phyloP scores from a whole-genome alignment of 2,113 vertebrate genomes.

The Hippoglossus stenolepis region DNA sequence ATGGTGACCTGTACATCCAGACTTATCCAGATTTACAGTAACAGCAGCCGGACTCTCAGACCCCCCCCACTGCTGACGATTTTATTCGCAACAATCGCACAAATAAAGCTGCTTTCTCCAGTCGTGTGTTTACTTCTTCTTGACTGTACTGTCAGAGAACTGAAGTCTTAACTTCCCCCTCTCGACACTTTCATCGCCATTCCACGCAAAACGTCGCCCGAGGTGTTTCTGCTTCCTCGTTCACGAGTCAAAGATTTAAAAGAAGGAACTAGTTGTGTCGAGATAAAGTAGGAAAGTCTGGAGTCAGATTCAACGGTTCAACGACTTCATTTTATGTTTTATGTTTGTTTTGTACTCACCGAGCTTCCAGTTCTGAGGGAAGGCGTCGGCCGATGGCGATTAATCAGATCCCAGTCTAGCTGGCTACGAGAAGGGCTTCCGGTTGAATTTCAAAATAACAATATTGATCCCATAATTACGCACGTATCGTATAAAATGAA shows the following conservation, averaged over 20 bases:
- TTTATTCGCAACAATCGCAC: background rate
- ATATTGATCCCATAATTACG: background rate
- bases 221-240: background rate
- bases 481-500: accelerated
- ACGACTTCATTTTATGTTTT: background rate
- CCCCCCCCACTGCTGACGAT: no score
- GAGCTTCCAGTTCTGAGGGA: conserved; percentile 9
- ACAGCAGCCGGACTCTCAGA: background rate
- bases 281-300: no score
- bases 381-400: conserved; percentile 65
- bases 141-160: background rate
- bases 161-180: conserved; percentile 56
- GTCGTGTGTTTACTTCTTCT: background rate
- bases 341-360: conserved; percentile 45
- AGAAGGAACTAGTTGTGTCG: background rate
- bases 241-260: background rate
- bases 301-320: background rate
- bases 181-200: conserved; percentile 49
- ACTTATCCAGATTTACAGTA: background rate
- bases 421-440: background rate
- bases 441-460: conserved; percentile 32
- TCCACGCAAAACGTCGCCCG: conserved; percentile 31
- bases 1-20: background rate
- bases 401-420: background rate
- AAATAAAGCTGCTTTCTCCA: background rate